phyloP scores from a whole-genome alignment of 2,113 vertebrate species.

The Rousettus leschenaultii region DNA sequence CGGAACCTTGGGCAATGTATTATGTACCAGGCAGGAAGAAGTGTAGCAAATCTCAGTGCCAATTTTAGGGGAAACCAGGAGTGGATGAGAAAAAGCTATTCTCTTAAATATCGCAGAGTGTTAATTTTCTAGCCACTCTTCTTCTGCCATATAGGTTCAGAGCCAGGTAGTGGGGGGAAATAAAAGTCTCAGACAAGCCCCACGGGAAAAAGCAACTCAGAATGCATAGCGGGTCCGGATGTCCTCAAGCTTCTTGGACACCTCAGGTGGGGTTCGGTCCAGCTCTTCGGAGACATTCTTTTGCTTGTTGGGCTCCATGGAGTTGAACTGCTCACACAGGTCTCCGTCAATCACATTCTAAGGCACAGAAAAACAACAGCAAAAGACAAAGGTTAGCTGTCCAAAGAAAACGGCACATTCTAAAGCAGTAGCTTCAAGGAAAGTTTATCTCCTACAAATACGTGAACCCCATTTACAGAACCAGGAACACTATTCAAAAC shows the following conservation, averaged over 20 bases:
- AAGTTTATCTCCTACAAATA: background rate
- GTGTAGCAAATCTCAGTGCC: background rate
- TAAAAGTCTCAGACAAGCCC: slow-evolving; percentile 28
- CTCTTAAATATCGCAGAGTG: slow-evolving; percentile 48
- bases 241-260: slow-evolving; percentile 99
- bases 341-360: slow-evolving; percentile 99
- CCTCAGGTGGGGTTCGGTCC: slow-evolving; percentile 96
- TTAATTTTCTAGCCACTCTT: slow-evolving; percentile 46
- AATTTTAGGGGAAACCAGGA: background rate
- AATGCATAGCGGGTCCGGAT: slow-evolving; percentile 98
- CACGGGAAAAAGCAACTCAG: slow-evolving; percentile 77
- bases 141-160: background rate
- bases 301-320: slow-evolving; percentile 99
- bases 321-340: slow-evolving; percentile 98
- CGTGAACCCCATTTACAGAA: background rate
- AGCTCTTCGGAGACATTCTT: slow-evolving; percentile 97
- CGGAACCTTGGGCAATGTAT: background rate
- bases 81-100: background rate
- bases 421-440: background rate
- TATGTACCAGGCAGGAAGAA: background rate
- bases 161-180: background rate
- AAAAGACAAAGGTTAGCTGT: background rate
- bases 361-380: background rate
- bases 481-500: background rate
- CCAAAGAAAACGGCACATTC: background rate